Conservation (phyloP, 35 echinoderm and acorn worm species). For the Eucidaris tribuloides region DNA sequence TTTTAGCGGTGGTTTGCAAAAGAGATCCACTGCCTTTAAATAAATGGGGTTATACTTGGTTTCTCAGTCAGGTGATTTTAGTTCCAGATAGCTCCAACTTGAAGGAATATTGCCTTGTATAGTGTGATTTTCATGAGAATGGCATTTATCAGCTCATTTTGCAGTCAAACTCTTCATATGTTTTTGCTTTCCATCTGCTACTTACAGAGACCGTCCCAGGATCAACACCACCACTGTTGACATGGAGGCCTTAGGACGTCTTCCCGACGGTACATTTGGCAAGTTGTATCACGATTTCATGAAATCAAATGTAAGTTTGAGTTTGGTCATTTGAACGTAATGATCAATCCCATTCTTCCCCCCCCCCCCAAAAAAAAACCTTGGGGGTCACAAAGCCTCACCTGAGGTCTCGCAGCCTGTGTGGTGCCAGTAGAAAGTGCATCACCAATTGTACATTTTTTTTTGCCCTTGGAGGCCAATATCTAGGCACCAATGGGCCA, state of each 20-base stretch:
- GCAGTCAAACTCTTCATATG: neutral
- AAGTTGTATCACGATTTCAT: slow-evolving; percentile 86
- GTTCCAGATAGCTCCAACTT: neutral
- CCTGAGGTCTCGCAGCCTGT: too few species aligned
- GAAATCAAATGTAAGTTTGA: slow-evolving; percentile 87
- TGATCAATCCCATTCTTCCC: too few species aligned
- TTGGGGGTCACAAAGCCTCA: too few species aligned
- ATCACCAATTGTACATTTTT: too few species aligned
- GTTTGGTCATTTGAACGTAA: too few species aligned
- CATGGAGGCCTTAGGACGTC: slow-evolving; percentile 52
- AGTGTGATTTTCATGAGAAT: neutral
- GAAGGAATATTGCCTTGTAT: neutral
- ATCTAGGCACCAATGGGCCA: too few species aligned
- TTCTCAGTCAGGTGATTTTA: neutral
- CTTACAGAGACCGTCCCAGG: slow-evolving; percentile 73
- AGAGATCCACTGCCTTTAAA: too few species aligned
- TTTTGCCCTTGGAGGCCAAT: too few species aligned
- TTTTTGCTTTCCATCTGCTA: neutral
- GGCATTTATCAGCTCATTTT: neutral
- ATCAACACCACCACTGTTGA: slow-evolving; percentile 84
- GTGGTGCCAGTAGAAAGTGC: too few species aligned
- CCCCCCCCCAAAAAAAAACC: too few species aligned
- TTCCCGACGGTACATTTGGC: slow-evolving; percentile 79
- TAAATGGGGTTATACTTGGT: neutral
- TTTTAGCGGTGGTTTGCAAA: too few species aligned